These are phyloP conservation scores for Ferdinandea cuprea DNA, from an alignment of 2,888 invertebrate species.

Conservation along the genomic window DNA sequence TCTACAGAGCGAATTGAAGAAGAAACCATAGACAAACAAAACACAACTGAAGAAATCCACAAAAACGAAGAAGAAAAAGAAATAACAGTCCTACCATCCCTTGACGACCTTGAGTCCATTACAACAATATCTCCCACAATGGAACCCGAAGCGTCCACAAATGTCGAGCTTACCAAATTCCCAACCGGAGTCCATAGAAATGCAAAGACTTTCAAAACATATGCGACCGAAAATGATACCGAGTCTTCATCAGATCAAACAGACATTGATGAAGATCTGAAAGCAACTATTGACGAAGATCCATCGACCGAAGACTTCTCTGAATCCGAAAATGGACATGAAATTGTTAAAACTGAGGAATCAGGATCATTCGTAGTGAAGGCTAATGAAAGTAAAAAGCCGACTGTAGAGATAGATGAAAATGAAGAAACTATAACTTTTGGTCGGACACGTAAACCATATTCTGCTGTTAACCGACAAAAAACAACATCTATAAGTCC, in stretches of 20 bases:
- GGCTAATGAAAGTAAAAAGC: too few species aligned
- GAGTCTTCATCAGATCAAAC: not conserved
- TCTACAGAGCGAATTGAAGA: not conserved
- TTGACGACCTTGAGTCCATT: slow-evolving; percentile 17
- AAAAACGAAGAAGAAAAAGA: slow-evolving; percentile 7
- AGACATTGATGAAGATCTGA: not conserved
- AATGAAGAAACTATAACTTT: slow-evolving; percentile 47
- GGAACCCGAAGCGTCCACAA: not conserved
- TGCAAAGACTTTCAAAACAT: slow-evolving; percentile 45
- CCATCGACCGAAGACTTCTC: not conserved
- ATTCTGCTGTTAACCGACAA: too few species aligned
- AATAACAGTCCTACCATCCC: not conserved
- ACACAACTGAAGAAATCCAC: not conserved
- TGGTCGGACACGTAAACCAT: not conserved
- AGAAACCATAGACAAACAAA: not conserved
- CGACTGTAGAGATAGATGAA: slow-evolving; percentile 40
- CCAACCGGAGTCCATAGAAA: slow-evolving; percentile 27
- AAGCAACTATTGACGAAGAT: slow-evolving; percentile 6
- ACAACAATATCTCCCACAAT: slow-evolving; percentile 10
- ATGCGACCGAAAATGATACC: not conserved
- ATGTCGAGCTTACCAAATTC: not conserved
- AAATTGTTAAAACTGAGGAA: slow-evolving; percentile 6
- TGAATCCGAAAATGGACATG: not conserved
- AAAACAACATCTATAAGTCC: not conserved
- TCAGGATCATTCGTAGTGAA: slow-evolving; percentile 9